Base-by-base conservation (phyloP, 2,113 vertebrate species). In the Gambusia holbrooki region DNA sequence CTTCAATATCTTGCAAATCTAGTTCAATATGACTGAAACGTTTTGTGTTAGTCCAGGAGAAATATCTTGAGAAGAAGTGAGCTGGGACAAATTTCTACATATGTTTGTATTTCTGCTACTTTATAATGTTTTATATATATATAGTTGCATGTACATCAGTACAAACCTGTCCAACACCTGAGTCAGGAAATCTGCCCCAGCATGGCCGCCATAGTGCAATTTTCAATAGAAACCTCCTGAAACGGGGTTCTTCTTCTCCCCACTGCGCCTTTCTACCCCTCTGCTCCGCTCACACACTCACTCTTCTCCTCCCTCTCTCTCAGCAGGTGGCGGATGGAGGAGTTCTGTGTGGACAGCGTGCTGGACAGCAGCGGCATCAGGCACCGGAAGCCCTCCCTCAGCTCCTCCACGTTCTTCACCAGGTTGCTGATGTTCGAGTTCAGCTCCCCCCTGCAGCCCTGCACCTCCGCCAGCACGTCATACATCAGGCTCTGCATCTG, bases 401-500 rank as follows among this genome's bases (percentile, higher is more conserved):
- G 79, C 86, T 93, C 93, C 42, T 87, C 84, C 73, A 93, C 92
- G 10, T 89, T 66, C 64, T 89, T 89, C 85, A 96, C 96, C 76
- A 97, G 87, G 25, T 90, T 84, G 0, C 87, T 86, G 84, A 97
- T 91, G 27, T 96, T 95, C 3, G 92, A 90, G 88, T 96, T 95
- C 66, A 97, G 92, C 65, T 96, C 96, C 66, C 94, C 96, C 4
- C 96, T 88, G 83, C 95, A 96, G 75, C 95, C 94, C 70, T 97
- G 96, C 86, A 97, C 95, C 82, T 97, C 96, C 0, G 94, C 90
- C 81, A 97, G 92, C 80, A 96, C 87, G 79, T 96, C 95, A 0
- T 93, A 96, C 94, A 97, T 93, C 82, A 95, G 60, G 76, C 78
- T 96, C 92, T 97, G 95, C 58, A 96, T 96, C 96, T 97, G 91